Evolutionary conservation across 92 coral and sea anemone species (phyloP), one percentile per base, ranked within the genome.

Genomic region (Chrysogorgia sp.): DNA sequence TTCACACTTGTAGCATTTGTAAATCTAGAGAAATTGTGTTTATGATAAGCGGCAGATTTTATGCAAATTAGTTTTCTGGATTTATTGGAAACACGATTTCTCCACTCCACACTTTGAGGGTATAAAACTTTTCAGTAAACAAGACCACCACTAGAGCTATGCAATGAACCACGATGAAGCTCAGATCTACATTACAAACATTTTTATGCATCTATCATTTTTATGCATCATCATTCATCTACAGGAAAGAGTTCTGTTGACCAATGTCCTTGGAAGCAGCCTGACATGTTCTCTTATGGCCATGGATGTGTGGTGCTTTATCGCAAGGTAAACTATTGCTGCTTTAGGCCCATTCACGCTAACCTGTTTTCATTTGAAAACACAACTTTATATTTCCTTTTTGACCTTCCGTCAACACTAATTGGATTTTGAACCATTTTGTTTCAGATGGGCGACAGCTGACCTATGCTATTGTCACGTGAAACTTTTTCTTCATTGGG

Each of bases 291-390:
- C 84, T 20, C 25, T 92, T 14, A 70, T 94, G 48, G 89, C 97
- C 32, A 74, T 59, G 34, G 98, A 94, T 58, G 89, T 94, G 29
- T 94, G 98, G 98, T 86, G 94, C 68, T 94, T 94, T 29, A 75
- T 91, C 85, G 92, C 89, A 40, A 94, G 98, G 98, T 94, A 88
- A 41, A 49, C 20, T 21, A 19, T 20, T 15, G 13, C 22, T 30
- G 9, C 47, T 47, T 1, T 9, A 31, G 26, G 50, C 10, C 50
- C 50, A 43, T 17, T 8, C 9, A 43, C 50, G n/a, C n/a, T n/a
- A n/a, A n/a, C n/a, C n/a, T n/a, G n/a, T n/a, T n/a, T n/a, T n/a
- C n/a, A n/a, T n/a, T n/a, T n/a, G n/a, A n/a, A n/a, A n/a, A n/a
- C n/a, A n/a, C n/a, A n/a, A n/a, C n/a, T n/a, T n/a, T n/a, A n/a